Conservation (phyloP, 2,888 invertebrate species). For the Scaptomyza tumidula region DNA sequence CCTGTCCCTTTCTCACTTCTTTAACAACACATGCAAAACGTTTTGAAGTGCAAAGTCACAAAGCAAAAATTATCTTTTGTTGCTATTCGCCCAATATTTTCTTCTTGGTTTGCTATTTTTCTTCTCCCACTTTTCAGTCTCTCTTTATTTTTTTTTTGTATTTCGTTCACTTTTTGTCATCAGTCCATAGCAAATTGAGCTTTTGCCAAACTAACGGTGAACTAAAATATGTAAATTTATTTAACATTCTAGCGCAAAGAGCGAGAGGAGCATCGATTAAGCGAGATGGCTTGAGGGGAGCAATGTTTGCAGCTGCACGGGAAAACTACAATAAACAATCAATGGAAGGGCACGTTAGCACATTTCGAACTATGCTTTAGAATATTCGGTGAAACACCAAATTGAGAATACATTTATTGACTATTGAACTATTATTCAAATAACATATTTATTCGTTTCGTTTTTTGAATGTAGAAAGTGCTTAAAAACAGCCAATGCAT, state of each 20-base stretch:
- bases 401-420: not conserved
- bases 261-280: constrained; percentile 21
- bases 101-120: constrained; percentile 10
- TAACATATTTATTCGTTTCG: not conserved
- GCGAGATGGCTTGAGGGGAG: not conserved
- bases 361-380: constrained; percentile 15
- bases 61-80: constrained; percentile 55
- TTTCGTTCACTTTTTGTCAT: constrained; percentile 71
- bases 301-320: constrained; percentile 44
- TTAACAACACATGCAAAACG: constrained; percentile 44
- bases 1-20: not conserved
- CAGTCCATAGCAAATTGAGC: constrained; percentile 76
- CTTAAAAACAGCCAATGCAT: not conserved
- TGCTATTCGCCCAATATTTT: constrained; percentile 19
- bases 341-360: constrained; percentile 27
- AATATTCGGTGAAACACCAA: constrained; percentile 4
- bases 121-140: constrained; percentile 1
- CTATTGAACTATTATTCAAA: not conserved
- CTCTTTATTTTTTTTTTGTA: constrained; percentile 43
- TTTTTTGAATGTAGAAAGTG: no score
- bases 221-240: constrained; percentile 77
- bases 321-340: constrained; percentile 48
- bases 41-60: constrained; percentile 54
- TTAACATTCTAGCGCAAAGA: constrained; percentile 67
- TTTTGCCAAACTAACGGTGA: constrained; percentile 81